Base-by-base conservation (phyloP, 2,113 vertebrate species). In the Petrocephalus zakoni region DNA sequence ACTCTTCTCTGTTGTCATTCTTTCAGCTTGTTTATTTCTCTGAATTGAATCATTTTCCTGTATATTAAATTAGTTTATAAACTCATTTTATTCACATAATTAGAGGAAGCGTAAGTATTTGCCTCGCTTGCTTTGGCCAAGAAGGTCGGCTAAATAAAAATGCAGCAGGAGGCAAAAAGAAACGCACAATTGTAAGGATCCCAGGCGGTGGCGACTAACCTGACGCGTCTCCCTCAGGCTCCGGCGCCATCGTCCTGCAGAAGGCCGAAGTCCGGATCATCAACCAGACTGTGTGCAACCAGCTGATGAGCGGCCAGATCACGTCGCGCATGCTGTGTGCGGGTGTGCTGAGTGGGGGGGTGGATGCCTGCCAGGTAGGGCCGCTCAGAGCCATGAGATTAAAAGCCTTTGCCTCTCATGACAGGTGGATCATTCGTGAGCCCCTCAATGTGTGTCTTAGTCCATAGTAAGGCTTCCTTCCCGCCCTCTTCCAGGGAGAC, bases 351-450 rank as follows among this genome's bases (percentile, higher is more conserved):
- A 93, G 90, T 0, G 98, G 98, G 0, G 97, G 97, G 0, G 95
- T 97, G 87, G 98, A 99, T 0, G 96, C 97, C 87, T 98, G 97
- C 89, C 98, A 98, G 97, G 97, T 97, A 90, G 5, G 42, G 81
- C 81, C 34, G 15, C 47, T 83, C 46, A 47, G 46, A 47, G 2
- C 46, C 46, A 5, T 47, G 46, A 47, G 46, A 47, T 47, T 47
- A 47, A 47, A 47, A 47, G 56, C 34, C 34, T 78, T 2, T 78
- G 72, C 34, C 72, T 37, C 72, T 75, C 1, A 5, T 37, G 42
- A 82, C 7, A 10, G 29, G 68, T 10, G 15, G 4, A 72, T 34
- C 68, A 37, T 29, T 37, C 5, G n/a, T 7, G 1, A 29, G 29
- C 68, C 34, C 15, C 34, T 6, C 5, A 42, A 37, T 19, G 34